Evolutionary conservation across 1,140 invertebrate species (phyloP).

Genomic region (Aphaenogaster rudis): DNA sequence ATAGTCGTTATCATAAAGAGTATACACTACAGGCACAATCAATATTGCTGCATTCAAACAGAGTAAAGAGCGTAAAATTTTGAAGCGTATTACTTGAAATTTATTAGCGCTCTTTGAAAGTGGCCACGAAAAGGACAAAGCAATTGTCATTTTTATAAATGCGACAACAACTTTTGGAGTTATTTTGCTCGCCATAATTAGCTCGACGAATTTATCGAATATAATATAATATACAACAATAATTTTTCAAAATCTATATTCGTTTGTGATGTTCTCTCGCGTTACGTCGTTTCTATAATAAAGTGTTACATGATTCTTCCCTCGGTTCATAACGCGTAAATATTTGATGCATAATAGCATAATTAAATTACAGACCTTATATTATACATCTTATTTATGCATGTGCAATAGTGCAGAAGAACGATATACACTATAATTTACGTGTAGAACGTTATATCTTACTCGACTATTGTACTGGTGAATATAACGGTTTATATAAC

Average conservation of each 20-base stretch:
- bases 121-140: constrained; percentile 61
- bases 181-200: constrained; percentile 46
- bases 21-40: constrained; percentile 30
- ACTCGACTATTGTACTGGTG: neutral
- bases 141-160: constrained; percentile 53
- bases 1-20: constrained; percentile 27
- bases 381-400: neutral
- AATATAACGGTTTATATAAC: neutral
- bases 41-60: constrained; percentile 38
- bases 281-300: neutral
- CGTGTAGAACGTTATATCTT: neutral
- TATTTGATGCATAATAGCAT: constrained; percentile 24
- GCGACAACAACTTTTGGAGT: constrained; percentile 52
- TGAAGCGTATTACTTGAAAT: constrained; percentile 43
- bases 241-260: constrained; percentile 3
- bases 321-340: neutral
- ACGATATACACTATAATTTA: neutral
- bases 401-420: neutral
- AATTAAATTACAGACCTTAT: neutral
- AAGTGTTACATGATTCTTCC: neutral
- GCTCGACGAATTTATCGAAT: neutral
- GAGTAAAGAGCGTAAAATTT: constrained; percentile 41
- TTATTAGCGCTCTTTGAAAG: constrained; percentile 28
- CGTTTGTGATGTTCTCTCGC: neutral
- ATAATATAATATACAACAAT: neutral